Base-by-base conservation (phyloP, 2,797 vertebrate species). In the Acipenser transmontanus region DNA sequence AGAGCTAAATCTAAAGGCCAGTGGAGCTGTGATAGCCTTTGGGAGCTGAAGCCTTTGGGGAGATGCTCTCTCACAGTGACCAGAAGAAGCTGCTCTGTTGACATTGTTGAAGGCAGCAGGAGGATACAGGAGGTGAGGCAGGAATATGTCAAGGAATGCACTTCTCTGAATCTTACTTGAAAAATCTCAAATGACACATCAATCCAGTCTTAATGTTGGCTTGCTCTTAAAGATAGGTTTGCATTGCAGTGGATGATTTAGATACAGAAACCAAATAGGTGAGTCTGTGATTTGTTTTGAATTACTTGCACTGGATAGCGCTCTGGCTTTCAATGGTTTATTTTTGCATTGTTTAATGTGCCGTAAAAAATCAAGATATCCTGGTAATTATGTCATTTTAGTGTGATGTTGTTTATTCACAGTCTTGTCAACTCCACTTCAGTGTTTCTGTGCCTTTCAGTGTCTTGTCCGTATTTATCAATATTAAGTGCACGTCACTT, bases 1-100 rank as follows among this genome's bases (percentile, higher is more conserved):
- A 0, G 0, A 64, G 64, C 60, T 69, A 61, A n/a, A 12, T 6
- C 6, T 65, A 72, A 59, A 71, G 71, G 66, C 61, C 71, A 63
- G 61, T 17, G 62, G 51, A 68, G 70, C 65, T 65, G 6, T 66
- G n/a, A 1, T 8, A 70, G 50, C 14, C 50, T 50, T 72, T 9
- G 47, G 63, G 64, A 70, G 47, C 6, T 64, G 66, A 59, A 62
- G 72, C 54, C 60, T 70, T 12, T 34, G 51, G 59, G 54, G 8
- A 47, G 60, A 20, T 20, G 54, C n/a, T 1, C 14, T 47, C 60
- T 9, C 60, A 61, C 17, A 1, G 60, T 34, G 60, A 61, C 17
- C 34, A 34, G 1, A 47, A 2, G 14, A 61, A 2, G 17, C 60
- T 20, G 60, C 47, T 1, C 60, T 34, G 17, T 47, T 61, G n/a